Conservation (phyloP, 2,888 invertebrate species). For the Carcina quercana region DNA sequence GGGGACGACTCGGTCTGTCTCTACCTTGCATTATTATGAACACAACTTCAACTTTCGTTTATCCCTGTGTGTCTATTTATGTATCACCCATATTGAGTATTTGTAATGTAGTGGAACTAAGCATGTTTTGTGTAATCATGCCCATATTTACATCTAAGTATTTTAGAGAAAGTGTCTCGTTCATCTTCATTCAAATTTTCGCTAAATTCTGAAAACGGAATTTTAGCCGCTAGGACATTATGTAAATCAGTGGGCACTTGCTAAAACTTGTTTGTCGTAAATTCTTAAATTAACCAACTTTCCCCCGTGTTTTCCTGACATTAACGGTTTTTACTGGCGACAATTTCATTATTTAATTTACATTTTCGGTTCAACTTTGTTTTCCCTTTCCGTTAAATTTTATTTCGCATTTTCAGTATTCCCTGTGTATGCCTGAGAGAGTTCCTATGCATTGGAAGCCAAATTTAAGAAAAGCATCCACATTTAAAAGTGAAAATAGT, state of each 20-base stretch:
- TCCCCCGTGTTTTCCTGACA: slow-evolving; percentile 11
- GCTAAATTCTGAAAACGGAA: slow-evolving; percentile 8
- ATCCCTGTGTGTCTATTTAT: no score
- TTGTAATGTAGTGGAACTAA: slow-evolving; percentile 53
- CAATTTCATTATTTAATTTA: slow-evolving; percentile 17
- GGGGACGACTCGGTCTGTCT: slow-evolving; percentile 70
- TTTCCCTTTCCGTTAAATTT: slow-evolving; percentile 40
- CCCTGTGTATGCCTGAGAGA: slow-evolving; percentile 74
- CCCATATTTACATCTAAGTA: slow-evolving; percentile 16
- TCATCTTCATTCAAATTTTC: slow-evolving; percentile 8
- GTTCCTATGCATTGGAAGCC: slow-evolving; percentile 73
- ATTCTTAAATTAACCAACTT: slow-evolving; percentile 12
- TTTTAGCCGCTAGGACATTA: slow-evolving; percentile 13
- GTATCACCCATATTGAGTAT: slow-evolving; percentile 41
- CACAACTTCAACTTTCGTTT: no score
- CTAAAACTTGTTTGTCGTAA: slow-evolving; percentile 5
- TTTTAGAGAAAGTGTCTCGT: slow-evolving; percentile 2
- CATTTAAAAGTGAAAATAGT: slow-evolving; percentile 75
- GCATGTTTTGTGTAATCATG: slow-evolving; percentile 57
- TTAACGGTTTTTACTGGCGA: slow-evolving; percentile 5
- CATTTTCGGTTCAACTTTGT: slow-evolving; percentile 18
- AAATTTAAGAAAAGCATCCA: slow-evolving; percentile 72
- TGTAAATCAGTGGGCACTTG: slow-evolving; percentile 7
- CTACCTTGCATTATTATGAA: slow-evolving; percentile 51
- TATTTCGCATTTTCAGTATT: slow-evolving; percentile 64